Percentiles rank a stretch among this genome's conserved stretches.
These are phyloP conservation scores for Homalodisca vitripennis DNA, from an alignment of 1,140 invertebrate genomes.

Conservation along the genomic window DNA sequence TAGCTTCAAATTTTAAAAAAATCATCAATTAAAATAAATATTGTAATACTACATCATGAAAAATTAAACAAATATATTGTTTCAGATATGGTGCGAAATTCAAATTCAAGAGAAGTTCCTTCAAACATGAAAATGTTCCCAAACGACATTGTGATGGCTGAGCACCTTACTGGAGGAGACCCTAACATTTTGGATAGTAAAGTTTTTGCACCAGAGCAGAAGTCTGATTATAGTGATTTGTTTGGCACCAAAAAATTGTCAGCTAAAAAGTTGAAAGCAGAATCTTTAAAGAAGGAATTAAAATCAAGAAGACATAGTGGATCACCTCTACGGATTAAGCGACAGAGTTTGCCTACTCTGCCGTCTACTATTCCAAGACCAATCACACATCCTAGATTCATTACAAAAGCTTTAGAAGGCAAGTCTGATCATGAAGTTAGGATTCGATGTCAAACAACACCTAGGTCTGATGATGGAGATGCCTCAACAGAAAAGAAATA, in stretches of 20 bases:
- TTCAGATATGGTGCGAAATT: slow-evolving; percentile 56
- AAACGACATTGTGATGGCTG: slow-evolving; percentile 65
- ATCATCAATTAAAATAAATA: too few species aligned
- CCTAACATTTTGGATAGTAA: slow-evolving; percentile 53
- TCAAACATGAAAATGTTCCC: slow-evolving; percentile 72
- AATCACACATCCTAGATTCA: slow-evolving; percentile 55
- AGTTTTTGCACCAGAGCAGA: slow-evolving; percentile 60
- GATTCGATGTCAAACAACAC: slow-evolving; percentile 54
- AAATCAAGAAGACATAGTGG: not conserved
- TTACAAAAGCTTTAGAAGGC: slow-evolving; percentile 42
- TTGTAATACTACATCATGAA: not conserved
- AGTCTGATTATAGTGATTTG: slow-evolving; percentile 53
- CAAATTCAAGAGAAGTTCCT: slow-evolving; percentile 53
- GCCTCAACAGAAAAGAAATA: slow-evolving; percentile 49
- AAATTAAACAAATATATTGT: slow-evolving; percentile 35
- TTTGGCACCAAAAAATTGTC: slow-evolving; percentile 50
- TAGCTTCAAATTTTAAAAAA: too few species aligned
- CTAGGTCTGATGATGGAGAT: slow-evolving; percentile 33
- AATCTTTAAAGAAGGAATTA: not conserved
- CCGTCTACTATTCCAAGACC: slow-evolving; percentile 23
- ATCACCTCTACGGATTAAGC: not conserved
- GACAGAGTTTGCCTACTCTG: slow-evolving; percentile 4
- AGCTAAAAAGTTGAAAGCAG: slow-evolving; percentile 29
- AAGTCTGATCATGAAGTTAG: slow-evolving; percentile 62
- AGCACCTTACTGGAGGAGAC: slow-evolving; percentile 64